Evolutionary conservation across 1,140 invertebrate species (phyloP), one percentile per base, ranked within the genome.

Genomic region (Heliothis subflexa): DNA sequence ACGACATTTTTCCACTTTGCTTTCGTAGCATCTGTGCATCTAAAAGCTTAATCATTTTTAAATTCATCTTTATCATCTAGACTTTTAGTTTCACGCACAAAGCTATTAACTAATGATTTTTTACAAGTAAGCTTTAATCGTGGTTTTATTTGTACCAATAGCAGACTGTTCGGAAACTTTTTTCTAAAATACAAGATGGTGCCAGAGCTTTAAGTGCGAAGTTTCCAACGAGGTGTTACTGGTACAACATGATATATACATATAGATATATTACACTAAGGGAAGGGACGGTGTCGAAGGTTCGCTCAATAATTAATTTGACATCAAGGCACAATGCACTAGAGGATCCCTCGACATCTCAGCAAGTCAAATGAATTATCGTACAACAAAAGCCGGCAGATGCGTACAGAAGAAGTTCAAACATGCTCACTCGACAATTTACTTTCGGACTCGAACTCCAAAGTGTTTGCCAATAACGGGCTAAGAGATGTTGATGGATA

Each of bases 311-410:
- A 83, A 85, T 85, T 87, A 82, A 85, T 86, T 83, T 80, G 81
- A 85, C 68, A 88, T 84, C 66, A 75, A 75, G 66, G 21, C 52
- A 61, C 75, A 85, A 87, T 70, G 75, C 50, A 83, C 72, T 70
- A 84, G 85, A 64, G 73, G 85, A 91, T 83, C 91, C 91, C 83
- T 91, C 88, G 91, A 92, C 91, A 92, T 89, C 89, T 90, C 82
- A 92, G 91, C 92, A 94, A 93, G 92, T 94, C 92, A 94, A 94
- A 94, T 94, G 92, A 93, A 94, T 94, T 90, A 85, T 89, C 79
- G 79, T 88, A 86, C 85, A 88, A 76, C 83, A 79, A 87, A 91
- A 89, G 88, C 86, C 81, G 78, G 81, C 82, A 82, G 81, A 80
- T 81, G 76, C 79, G 79, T 68, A 66, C 66, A 59, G 14, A 72